phyloP scores from a whole-genome alignment of 2,888 invertebrate genomes.

The Pseudococcus viburni region DNA sequence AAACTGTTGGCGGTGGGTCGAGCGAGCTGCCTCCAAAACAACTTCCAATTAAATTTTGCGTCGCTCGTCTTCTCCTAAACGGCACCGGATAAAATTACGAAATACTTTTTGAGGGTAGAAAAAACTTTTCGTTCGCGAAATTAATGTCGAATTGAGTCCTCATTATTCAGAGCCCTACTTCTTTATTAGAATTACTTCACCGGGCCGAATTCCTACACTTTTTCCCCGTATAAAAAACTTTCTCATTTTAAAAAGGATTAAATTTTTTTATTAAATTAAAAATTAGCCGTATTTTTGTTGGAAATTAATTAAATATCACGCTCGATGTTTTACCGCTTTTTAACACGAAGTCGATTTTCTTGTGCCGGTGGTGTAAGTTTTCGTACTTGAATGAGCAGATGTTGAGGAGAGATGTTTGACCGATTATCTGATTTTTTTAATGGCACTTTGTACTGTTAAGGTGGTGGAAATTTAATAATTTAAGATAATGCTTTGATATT shows the following conservation, averaged over 20 bases:
- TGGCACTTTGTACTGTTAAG: neutral
- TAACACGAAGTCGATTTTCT: neutral
- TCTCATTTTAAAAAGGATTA: slow-evolving; percentile 58
- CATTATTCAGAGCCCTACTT: slow-evolving; percentile 65
- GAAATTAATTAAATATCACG: slow-evolving; percentile 64
- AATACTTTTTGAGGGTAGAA: slow-evolving; percentile 47
- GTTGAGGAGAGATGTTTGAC: too few relatives aligned
- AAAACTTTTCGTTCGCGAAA: slow-evolving; percentile 52
- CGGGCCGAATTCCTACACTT: slow-evolving; percentile 37
- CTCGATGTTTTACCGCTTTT: slow-evolving; percentile 1
- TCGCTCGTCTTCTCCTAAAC: slow-evolving; percentile 60
- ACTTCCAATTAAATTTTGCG: slow-evolving; percentile 65
- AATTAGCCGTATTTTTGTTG: neutral
- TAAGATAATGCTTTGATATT: neutral
- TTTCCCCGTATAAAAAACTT: slow-evolving; percentile 1
- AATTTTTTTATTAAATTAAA: slow-evolving; percentile 59
- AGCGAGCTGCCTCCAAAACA: slow-evolving; percentile 62
- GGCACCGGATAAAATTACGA: slow-evolving; percentile 48
- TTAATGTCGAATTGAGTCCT: slow-evolving; percentile 66
- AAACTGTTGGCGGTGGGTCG: slow-evolving; percentile 54
- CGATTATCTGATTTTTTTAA: too few relatives aligned
- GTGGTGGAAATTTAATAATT: neutral
- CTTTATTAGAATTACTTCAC: slow-evolving; percentile 63
- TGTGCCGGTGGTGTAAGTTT: neutral
- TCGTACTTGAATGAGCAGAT: too few relatives aligned